Percentiles rank a stretch among this genome's conserved stretches.
Conservation (phyloP, 2,797 vertebrate species). For the Denticeps clupeoides region DNA sequence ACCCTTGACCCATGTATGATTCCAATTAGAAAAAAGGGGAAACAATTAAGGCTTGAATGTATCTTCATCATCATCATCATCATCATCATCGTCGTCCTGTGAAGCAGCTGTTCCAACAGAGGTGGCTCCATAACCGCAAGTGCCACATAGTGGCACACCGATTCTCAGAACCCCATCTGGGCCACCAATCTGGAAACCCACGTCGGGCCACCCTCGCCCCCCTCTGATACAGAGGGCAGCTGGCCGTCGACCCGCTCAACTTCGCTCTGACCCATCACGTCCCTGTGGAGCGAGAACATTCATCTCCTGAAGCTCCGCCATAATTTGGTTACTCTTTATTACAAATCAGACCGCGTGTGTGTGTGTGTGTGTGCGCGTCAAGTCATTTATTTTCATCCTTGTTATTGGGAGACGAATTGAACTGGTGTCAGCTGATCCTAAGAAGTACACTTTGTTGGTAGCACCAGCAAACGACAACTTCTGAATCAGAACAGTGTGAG, state of each 20-base stretch:
- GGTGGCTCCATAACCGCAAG: no score
- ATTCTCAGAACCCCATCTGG: slow-evolving; percentile 46
- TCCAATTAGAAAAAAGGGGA: no score
- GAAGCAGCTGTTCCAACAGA: slow-evolving; percentile 58
- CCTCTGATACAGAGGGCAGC: slow-evolving; percentile 71
- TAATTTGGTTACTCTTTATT: no score
- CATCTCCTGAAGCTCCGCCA: slow-evolving; percentile 10
- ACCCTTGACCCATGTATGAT: no score
- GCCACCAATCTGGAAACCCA: slow-evolving; percentile 46
- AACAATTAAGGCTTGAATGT: slow-evolving; percentile 42
- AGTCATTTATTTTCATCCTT: no score
- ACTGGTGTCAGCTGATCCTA: no score
- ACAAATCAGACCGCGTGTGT: no score
- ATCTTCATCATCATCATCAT: not conserved
- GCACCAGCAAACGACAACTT: no score
- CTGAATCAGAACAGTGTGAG: no score
- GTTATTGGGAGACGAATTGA: no score
- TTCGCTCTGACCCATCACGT: slow-evolving; percentile 9
- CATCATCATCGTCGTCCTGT: slow-evolving; percentile 26
- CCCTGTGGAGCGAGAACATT: not conserved
- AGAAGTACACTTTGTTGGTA: no score
- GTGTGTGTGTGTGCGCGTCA: no score
- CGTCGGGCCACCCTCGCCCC: slow-evolving; percentile 50
- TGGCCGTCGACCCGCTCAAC: slow-evolving; percentile 42
- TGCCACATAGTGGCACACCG: slow-evolving; percentile 61